Base-by-base conservation (phyloP, 2,113 vertebrate species). In the Monarcha castaneiventris region DNA sequence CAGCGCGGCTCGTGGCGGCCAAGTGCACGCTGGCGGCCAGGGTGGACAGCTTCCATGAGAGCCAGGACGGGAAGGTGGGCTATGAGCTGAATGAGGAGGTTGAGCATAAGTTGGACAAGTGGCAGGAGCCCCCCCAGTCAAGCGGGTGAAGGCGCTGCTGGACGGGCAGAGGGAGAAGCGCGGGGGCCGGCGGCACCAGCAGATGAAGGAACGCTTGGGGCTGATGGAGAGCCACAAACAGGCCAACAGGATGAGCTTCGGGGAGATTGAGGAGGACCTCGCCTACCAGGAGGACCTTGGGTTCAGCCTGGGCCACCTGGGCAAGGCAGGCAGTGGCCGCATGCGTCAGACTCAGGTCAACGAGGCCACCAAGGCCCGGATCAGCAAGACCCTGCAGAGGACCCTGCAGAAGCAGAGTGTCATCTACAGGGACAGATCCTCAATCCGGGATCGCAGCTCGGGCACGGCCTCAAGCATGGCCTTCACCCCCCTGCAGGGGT, bases 1-100 rank as follows among this genome's bases (percentile, higher is more conserved):
- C 1, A 2, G 11, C 3, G 0, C 1, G 0, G 33, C 27, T 63
- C 3, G 0, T 13, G 21, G 77, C 0, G 0, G 52, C 22, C 64
- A 23, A 22, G 33, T 16, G 63, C 33, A 32, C 2, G 0, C 7
- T 35, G 32, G 30, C 7, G 2, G 67, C 37, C 37, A 25, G 16
- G 17, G 33, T 30, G 39, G 14, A 35, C 27, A 29, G 23, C 29
- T n/a, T 23, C 59, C 59, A 23, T 11, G n/a, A 55, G 29, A 55
- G 49, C 64, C 68, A 39, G 58, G 68, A 12, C 0, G 0, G 41
- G 17, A 63, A 49, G 54, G 64, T 51, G 4, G 78, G 64, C 0
- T 67, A 33, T 16, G 46, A 72, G 80, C 67, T 83, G 66, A 72
- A 44, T 56, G 67, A 72, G 56, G 80, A 83, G 46, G 62, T 72